A percentile compares a stretch with the other conserved stretches of the same genome.
phyloP scores from a whole-genome alignment of 2,888 invertebrate genomes.

The Gymnosoma rotundatum region DNA sequence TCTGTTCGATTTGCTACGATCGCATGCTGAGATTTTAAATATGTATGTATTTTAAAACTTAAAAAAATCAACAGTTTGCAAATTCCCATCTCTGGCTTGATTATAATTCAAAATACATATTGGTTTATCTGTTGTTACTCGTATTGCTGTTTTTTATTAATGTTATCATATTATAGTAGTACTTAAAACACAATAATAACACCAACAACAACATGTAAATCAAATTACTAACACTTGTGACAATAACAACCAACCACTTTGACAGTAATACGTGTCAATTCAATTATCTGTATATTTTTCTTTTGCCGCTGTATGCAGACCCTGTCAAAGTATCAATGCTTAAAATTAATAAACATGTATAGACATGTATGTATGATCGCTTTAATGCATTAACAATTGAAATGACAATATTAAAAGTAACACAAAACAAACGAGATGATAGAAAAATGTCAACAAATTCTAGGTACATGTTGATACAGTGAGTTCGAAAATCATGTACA shows the following conservation, averaged over 20 bases:
- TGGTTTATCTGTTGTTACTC: neutral
- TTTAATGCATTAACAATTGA: slow-evolving; percentile 3
- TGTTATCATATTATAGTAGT: neutral
- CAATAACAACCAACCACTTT: slow-evolving; percentile 51
- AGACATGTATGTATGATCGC: neutral
- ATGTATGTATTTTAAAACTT: no score
- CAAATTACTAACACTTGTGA: slow-evolving; percentile 50
- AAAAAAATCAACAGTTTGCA: no score
- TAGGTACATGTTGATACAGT: no score
- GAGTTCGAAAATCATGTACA: no score
- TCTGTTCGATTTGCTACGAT: no score
- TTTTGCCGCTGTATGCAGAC: neutral
- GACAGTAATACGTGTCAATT: slow-evolving; percentile 62
- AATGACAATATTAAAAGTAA: slow-evolving; percentile 20
- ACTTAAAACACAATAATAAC: neutral
- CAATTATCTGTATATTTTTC: slow-evolving; percentile 55
- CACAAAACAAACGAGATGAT: neutral
- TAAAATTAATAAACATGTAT: neutral
- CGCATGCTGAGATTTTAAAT: no score
- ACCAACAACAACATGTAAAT: slow-evolving; percentile 2
- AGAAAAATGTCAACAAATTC: neutral
- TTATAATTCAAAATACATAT: no score
- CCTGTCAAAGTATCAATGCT: neutral
- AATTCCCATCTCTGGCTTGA: no score
- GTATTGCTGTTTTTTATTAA: neutral